Conservation (phyloP, 2,888 invertebrate species). For the Metallyticus violacea region DNA sequence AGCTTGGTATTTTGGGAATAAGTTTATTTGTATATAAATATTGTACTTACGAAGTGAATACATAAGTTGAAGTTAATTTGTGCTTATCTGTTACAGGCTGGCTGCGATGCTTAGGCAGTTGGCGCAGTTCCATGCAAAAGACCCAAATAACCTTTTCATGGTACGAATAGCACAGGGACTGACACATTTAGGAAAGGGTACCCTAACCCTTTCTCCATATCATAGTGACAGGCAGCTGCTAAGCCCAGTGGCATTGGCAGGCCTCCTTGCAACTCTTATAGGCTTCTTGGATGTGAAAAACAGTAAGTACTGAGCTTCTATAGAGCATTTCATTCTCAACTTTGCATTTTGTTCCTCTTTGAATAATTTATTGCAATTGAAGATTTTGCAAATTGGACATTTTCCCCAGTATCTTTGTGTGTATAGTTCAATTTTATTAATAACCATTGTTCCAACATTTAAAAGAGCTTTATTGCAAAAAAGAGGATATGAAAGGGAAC, state of each 20-base stretch:
- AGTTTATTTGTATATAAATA: too few species aligned
- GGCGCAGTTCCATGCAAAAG: slow-evolving; percentile 61
- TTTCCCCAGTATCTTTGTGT: too few species aligned
- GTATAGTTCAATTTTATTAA: too few species aligned
- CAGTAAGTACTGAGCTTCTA: too few species aligned
- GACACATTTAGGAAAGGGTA: slow-evolving; percentile 62
- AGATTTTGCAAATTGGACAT: too few species aligned
- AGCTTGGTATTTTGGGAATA: too few species aligned
- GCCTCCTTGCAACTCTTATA: slow-evolving; percentile 54
- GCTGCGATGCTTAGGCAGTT: slow-evolving; percentile 61
- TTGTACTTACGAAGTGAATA: too few species aligned
- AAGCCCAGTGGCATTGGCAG: slow-evolving; percentile 58
- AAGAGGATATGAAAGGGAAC: too few species aligned
- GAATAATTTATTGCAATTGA: neutral
- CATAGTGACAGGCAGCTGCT: slow-evolving; percentile 59
- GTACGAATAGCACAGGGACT: slow-evolving; percentile 58
- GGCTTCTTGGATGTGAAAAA: slow-evolving; percentile 59
- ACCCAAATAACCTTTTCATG: slow-evolving; percentile 57
- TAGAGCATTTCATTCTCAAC: neutral
- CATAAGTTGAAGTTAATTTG: neutral
- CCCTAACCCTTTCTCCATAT: slow-evolving; percentile 58
- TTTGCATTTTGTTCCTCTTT: neutral
- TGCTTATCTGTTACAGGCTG: slow-evolving; percentile 42
- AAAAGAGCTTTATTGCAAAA: too few species aligned
- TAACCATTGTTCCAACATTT: too few species aligned